Conservation (phyloP, 2,797 vertebrate genomes). For the Sphenopsis melanotis region DNA sequence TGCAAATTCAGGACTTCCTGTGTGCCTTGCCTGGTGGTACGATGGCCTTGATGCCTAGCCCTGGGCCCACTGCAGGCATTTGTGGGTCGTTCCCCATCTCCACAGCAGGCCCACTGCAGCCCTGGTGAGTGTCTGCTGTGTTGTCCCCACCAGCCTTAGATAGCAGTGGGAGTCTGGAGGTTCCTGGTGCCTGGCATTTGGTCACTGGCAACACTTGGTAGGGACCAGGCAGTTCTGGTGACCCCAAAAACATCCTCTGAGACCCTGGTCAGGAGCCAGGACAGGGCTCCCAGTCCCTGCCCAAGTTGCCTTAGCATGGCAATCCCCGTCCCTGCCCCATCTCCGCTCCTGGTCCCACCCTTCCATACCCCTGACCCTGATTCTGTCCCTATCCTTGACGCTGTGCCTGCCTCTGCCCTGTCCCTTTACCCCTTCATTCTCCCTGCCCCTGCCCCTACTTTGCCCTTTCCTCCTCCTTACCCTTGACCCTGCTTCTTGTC, state of each 20-base stretch:
- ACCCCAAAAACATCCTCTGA: neutral
- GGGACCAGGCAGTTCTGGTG: accelerated
- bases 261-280: neutral
- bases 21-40: accelerated
- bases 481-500: neutral
- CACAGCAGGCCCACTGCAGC: neutral
- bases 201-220: neutral
- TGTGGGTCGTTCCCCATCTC: neutral
- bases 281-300: neutral
- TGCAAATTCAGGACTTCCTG: accelerated
- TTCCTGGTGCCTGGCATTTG: neutral
- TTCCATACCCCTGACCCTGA: neutral
- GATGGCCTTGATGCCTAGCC: neutral
- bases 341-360: neutral
- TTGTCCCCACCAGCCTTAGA: neutral
- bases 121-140: neutral
- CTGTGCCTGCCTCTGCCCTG: neutral
- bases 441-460: neutral
- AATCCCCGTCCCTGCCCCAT: neutral
- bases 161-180: accelerated
- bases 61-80: neutral
- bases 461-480: neutral
- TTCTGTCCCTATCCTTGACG: too few relatives aligned
- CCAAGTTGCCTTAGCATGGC: accelerated
- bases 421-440: neutral